phyloP scores from a whole-genome alignment of 2,113 vertebrate species.

The Python bivittatus region DNA sequence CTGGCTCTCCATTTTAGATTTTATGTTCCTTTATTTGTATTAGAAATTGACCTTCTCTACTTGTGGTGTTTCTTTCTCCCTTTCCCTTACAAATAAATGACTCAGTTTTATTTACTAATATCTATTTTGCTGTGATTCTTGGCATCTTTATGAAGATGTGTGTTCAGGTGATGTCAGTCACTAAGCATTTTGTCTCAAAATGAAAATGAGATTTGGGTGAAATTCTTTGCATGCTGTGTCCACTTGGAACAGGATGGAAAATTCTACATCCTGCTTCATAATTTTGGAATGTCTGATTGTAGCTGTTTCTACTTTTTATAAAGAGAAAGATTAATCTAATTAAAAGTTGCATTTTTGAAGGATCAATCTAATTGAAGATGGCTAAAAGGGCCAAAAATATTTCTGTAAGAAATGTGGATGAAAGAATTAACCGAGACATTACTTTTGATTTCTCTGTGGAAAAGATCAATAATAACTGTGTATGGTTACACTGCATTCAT shows the following conservation, averaged over 20 bases:
- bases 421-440: conserved; percentile 37
- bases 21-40: background rate
- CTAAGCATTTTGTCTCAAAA: background rate
- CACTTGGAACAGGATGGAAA: too few relatives aligned
- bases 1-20: too few relatives aligned
- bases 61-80: background rate
- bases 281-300: background rate
- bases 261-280: too few relatives aligned
- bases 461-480: conserved; percentile 34
- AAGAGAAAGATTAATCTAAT: conserved; percentile 15
- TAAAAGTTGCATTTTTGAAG: background rate
- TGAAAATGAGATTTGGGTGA: background rate
- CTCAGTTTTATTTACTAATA: background rate
- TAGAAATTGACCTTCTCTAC: too few relatives aligned
- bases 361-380: conserved; percentile 11
- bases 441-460: conserved; percentile 36
- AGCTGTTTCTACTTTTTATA: background rate
- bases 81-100: background rate
- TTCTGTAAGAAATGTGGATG: conserved; percentile 47
- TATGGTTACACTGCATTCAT: background rate
- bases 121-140: background rate
- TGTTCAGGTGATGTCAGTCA: background rate
- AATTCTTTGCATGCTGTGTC: background rate
- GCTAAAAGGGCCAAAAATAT: conserved; percentile 27
- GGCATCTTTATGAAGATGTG: background rate